A percentile compares a stretch with the other conserved stretches of the same genome.
Evolutionary conservation across 2,113 vertebrate genomes (phyloP).

Genomic region (Ancistrus triradiatus): DNA sequence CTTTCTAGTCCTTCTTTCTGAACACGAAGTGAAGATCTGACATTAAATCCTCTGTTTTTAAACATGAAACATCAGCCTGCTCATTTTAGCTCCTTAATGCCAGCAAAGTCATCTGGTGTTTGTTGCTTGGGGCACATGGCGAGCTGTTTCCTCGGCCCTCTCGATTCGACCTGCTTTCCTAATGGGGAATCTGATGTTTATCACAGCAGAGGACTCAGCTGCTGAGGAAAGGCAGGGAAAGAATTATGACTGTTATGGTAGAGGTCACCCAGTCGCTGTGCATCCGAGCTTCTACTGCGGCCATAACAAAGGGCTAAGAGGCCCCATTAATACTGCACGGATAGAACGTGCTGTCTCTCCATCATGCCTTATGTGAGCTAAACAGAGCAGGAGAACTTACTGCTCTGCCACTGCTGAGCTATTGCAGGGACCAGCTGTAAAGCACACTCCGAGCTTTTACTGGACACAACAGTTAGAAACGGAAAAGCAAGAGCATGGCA

Average conservation of each 20-base stretch:
- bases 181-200: constrained; percentile 49
- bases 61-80: constrained; percentile 53
- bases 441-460: constrained; percentile 7
- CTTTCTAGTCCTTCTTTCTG: constrained; percentile 10
- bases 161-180: constrained; percentile 12
- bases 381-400: constrained; percentile 29
- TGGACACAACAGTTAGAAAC: constrained; percentile 5
- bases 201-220: constrained; percentile 44
- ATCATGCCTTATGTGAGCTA: constrained; percentile 43
- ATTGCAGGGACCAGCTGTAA: background rate
- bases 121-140: constrained; percentile 55
- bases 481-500: background rate
- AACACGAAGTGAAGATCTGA: constrained; percentile 33
- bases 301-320: constrained; percentile 44
- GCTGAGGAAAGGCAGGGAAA: constrained; percentile 49
- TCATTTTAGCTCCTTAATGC: constrained; percentile 53
- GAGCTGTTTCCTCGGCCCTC: constrained; percentile 23
- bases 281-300: constrained; percentile 36
- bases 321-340: constrained; percentile 46
- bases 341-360: constrained; percentile 39
- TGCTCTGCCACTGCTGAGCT: background rate
- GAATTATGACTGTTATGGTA: constrained; percentile 50
- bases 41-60: constrained; percentile 46
- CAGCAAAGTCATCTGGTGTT: constrained; percentile 53
- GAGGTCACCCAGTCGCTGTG: constrained; percentile 44